Evolutionary conservation across 2,888 invertebrate species (phyloP), one percentile per base, ranked within the genome.

Genomic region (Drosophila neotestacea): DNA sequence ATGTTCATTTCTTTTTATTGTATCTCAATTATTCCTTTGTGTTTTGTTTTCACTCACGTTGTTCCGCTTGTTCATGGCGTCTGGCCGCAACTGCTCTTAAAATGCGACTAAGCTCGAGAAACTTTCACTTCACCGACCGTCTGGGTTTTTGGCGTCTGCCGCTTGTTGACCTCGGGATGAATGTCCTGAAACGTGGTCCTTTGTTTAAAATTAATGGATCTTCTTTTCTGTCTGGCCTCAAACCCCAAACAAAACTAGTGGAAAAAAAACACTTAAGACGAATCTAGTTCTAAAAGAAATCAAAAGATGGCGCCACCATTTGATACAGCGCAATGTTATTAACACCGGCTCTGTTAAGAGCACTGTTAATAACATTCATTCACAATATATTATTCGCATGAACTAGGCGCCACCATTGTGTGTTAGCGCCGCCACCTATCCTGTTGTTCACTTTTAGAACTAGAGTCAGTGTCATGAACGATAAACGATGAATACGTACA

Each of bases 51-150:
- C 22, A 81, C 91, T 90, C 83, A 92, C 92, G 84, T 92, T 92
- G 70, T 92, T 92, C 30, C 92, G 91, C 79, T 92, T 92, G 73
- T 92, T 92, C 92, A 92, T 92, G 61, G 22, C 22, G 22, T 60
- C 59, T 62, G 77, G 70, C 42, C 73, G 77, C 80, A 50, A 60
- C 59, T 73, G 74, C 55, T 78, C 73, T 78, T 86, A 66, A 70
- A 77, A 71, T 47, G 75, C 85, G 74, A 89, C 81, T 77, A 36
- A 64, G 48, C 48, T 58, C 22, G 22, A 11, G 55, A 79, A 72
- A 86, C 90, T 86, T 85, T 88, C 85, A 85, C 84, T 88, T 71
- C 56, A 61, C 38, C 50, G 67, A 61, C 38, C 50, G 67, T 64
- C 58, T 63, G 61, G 65, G 50, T 64, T 48, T 2, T 22, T 27